phyloP scores from a whole-genome alignment of 2,888 invertebrate genomes.

The Sicus ferrugineus region DNA sequence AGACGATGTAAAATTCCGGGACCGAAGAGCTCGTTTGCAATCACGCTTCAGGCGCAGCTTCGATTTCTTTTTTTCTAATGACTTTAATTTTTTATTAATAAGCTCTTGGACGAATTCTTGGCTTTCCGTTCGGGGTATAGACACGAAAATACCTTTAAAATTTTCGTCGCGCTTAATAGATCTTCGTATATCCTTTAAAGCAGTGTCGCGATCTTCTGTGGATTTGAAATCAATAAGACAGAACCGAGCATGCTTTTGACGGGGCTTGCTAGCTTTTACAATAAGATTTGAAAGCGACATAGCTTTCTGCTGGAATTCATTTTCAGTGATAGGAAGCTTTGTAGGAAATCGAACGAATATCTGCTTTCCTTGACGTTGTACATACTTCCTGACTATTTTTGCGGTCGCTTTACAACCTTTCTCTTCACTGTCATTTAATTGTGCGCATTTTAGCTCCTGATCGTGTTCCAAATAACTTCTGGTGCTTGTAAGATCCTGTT shows the following conservation, averaged over 20 bases:
- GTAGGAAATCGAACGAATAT: constrained; percentile 55
- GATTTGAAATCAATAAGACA: constrained; percentile 55
- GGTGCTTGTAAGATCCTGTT: too few species aligned
- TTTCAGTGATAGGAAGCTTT: constrained; percentile 49
- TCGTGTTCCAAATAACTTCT: too few species aligned
- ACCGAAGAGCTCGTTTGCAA: constrained; percentile 43
- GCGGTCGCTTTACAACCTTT: constrained; percentile 43
- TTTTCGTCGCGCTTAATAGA: constrained; percentile 35
- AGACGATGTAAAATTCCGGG: constrained; percentile 52
- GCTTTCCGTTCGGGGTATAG: constrained; percentile 54
- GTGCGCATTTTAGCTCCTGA: too few species aligned
- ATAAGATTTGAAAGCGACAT: constrained; percentile 51
- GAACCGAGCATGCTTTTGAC: constrained; percentile 58
- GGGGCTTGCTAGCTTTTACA: constrained; percentile 50
- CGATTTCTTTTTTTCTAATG: constrained; percentile 50
- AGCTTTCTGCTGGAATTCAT: constrained; percentile 49
- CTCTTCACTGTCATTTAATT: too few species aligned
- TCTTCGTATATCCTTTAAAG: constrained; percentile 43
- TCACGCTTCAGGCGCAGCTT: constrained; percentile 50
- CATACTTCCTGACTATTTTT: constrained; percentile 48
- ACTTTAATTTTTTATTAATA: constrained; percentile 49
- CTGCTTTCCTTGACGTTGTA: constrained; percentile 53
- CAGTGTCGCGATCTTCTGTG: constrained; percentile 51
- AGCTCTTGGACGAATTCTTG: constrained; percentile 52
- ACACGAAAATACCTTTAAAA: constrained; percentile 48